Base-by-base conservation (phyloP, 1,140 invertebrate genomes). In the Drosophila micromelanica region DNA sequence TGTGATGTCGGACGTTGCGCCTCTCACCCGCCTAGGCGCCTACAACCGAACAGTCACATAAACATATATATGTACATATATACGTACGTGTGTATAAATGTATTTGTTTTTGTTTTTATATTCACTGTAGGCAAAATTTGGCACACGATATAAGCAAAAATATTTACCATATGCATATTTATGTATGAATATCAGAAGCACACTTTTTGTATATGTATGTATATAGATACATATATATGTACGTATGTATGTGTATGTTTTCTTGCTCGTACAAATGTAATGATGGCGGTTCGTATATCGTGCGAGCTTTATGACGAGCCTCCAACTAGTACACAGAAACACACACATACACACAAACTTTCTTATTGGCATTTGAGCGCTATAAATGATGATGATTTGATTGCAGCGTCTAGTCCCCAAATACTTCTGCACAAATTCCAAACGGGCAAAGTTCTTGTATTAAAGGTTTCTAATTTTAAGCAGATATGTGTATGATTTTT, bases 221-320 rank as follows among this genome's bases (percentile, higher is more conserved):
- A 51, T 17, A 60, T 35, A 7, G 1, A 35, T 54, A 5, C 49
- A 12, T 42, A 56, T 61, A n/a, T 23, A 13, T n/a, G 40, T 40
- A 23, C 32, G 49, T 23, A 17, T 12, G 23, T 60, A 30, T 57
- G 8, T 45, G n/a, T 30, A 12, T 54, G 62, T 55, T 32, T 64
- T 30, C 13, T 23, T 40, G 5, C 27, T 6, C 12, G 45, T 46
- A n/a, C 20, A 23, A 30, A 9, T 49, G 56, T 61, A 67, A 49
- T 40, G 40, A 52, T 69, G 68, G 51, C 60, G 37, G 62, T 30
- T 55, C 20, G 65, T 65, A 51, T 84, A 78, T 72, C 67, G 78
- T 72, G 76, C 62, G 42, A 71, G 82, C 69, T 87, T 78, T 85
- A 65, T 65, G 80, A 86, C 81, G 81, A 81, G 81, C 81, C 81